phyloP scores from a whole-genome alignment of 1,140 invertebrate species.

The Akabosia matsudoensis region DNA sequence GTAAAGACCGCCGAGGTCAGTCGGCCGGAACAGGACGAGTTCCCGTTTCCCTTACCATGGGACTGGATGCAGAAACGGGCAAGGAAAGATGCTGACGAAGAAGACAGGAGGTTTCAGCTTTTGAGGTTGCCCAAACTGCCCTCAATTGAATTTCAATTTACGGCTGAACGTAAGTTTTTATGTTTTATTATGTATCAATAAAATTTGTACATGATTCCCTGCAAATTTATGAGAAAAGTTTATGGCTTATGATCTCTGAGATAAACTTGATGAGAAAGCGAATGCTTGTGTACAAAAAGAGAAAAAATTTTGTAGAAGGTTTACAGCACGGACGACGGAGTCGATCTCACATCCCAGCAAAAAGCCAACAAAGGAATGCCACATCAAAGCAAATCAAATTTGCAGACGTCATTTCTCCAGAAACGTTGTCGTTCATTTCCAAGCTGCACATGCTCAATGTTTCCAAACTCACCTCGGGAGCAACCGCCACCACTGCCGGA shows the following conservation, averaged over 20 bases:
- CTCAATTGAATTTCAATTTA: constrained; percentile 1
- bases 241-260: neutral
- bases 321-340: constrained; percentile 2
- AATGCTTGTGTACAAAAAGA: too few relatives aligned
- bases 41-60: constrained; percentile 11
- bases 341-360: constrained; percentile 4
- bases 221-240: neutral
- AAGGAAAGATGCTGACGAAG: neutral
- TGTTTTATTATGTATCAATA: too few relatives aligned
- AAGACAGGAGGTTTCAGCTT: neutral
- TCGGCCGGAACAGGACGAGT: neutral
- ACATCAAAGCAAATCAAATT: constrained; percentile 8
- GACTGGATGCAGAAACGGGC: neutral
- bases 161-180: constrained; percentile 2
- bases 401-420: constrained; percentile 1
- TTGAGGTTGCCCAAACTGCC: neutral
- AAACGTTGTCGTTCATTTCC: neutral
- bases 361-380: neutral
- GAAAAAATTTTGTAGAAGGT: too few relatives aligned
- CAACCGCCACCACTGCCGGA: too few relatives aligned
- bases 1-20: neutral
- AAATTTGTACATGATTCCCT: too few relatives aligned
- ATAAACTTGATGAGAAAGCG: too few relatives aligned
- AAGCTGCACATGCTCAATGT: neutral
- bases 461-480: neutral